Conservation (phyloP, 2,797 vertebrate species). For the Aplochiton taeniatus region DNA sequence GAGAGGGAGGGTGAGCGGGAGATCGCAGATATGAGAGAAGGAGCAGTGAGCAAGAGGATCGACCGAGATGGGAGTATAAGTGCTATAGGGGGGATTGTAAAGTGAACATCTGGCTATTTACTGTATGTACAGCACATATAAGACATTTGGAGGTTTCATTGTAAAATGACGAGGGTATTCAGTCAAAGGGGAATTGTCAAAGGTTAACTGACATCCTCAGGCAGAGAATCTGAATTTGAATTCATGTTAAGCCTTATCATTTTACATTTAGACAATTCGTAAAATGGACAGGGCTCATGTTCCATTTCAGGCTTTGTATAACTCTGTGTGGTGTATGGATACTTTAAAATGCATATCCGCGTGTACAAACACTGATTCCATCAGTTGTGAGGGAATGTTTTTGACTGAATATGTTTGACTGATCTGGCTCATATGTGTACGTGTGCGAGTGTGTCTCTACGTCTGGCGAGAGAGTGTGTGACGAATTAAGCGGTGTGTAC, state of each 20-base stretch:
- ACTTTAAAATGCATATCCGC: slow-evolving; percentile 42
- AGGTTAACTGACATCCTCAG: slow-evolving; percentile 22
- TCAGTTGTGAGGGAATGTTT: slow-evolving; percentile 39
- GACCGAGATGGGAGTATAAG: slow-evolving; percentile 64
- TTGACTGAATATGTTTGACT: slow-evolving; percentile 43
- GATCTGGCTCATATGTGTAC: slow-evolving; percentile 2
- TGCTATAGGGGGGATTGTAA: slow-evolving; percentile 50
- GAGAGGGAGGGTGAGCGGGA: slow-evolving; percentile 45
- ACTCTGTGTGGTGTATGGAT: slow-evolving; percentile 38
- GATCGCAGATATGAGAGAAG: slow-evolving; percentile 64
- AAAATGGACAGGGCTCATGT: background rate
- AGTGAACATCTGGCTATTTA: slow-evolving; percentile 37
- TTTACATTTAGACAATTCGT: slow-evolving; percentile 21
- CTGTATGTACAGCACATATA: slow-evolving; percentile 31
- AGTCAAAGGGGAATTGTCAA: slow-evolving; percentile 28
- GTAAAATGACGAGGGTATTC: slow-evolving; percentile 32
- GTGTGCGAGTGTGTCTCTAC: too few species aligned
- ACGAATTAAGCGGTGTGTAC: background rate
- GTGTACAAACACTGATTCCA: slow-evolving; percentile 51
- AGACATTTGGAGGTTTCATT: slow-evolving; percentile 36
- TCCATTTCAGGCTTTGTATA: slow-evolving; percentile 29
- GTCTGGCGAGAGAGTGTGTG: slow-evolving; percentile 6
- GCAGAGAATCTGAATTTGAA: slow-evolving; percentile 24
- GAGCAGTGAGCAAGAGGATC: slow-evolving; percentile 63
- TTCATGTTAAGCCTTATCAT: slow-evolving; percentile 25